Conservation (phyloP, 2,797 vertebrate genomes). For the Argya squamiceps region DNA sequence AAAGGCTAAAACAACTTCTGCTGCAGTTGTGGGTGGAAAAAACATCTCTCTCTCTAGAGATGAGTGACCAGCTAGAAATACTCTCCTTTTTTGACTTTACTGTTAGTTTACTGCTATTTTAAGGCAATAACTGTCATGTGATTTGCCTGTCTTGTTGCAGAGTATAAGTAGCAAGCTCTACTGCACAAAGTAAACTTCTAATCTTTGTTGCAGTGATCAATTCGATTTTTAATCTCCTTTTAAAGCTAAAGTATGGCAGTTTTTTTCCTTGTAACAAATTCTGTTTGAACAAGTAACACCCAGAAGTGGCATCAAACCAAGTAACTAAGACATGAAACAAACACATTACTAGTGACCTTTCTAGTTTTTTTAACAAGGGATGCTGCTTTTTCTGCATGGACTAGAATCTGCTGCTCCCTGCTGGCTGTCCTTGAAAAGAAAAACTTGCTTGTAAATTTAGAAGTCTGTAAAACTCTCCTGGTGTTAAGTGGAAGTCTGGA, state of each 20-base stretch:
- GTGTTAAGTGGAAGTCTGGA: neutral
- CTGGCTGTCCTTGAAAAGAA: conserved; percentile 23
- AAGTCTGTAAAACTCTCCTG: neutral
- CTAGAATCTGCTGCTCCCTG: conserved; percentile 41
- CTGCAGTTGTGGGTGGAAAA: neutral
- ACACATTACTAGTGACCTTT: neutral
- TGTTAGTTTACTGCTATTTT: neutral
- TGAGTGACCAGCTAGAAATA: neutral
- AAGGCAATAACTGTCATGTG: neutral
- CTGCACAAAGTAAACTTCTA: neutral
- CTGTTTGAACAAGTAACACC: neutral
- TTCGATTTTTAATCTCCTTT: neutral
- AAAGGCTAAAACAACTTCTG: neutral
- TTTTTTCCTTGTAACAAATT: neutral
- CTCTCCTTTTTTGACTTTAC: neutral
- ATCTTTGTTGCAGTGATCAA: neutral
- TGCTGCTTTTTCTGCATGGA: neutral
- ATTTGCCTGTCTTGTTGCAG: neutral
- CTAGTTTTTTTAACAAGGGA: neutral
- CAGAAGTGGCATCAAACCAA: neutral
- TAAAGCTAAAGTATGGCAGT: neutral
- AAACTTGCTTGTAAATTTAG: neutral
- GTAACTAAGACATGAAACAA: neutral
- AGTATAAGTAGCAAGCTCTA: neutral
- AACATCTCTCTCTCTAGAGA: neutral